phyloP scores from a whole-genome alignment of 1,140 invertebrate genomes.

The Cardiocondyla obscurior region DNA sequence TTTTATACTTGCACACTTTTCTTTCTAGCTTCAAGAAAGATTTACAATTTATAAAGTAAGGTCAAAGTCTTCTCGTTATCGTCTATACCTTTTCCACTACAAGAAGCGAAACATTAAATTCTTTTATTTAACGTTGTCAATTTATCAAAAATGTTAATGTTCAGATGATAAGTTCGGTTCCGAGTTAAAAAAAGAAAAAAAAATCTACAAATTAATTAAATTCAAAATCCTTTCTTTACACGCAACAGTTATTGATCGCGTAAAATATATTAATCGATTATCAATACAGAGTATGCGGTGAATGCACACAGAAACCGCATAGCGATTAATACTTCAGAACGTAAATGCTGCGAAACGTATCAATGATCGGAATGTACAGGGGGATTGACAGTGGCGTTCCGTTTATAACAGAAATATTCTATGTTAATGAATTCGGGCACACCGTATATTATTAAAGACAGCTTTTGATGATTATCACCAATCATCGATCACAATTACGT shows the following conservation, averaged over 20 bases:
- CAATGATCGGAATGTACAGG: slow-evolving; percentile 2
- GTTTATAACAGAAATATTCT: slow-evolving; percentile 24
- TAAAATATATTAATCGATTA: background rate
- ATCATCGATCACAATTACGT: slow-evolving; percentile 4
- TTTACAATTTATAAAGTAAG: background rate
- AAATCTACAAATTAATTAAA: background rate
- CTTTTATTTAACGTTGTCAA: background rate
- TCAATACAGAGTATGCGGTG: background rate
- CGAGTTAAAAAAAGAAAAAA: background rate
- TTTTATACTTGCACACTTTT: background rate
- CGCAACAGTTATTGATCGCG: background rate
- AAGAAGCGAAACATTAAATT: background rate
- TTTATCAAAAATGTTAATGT: background rate
- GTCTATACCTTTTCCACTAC: background rate
- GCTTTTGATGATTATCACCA: slow-evolving; percentile 6
- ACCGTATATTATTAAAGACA: slow-evolving; percentile 1
- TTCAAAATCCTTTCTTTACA: background rate
- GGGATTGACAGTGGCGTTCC: background rate
- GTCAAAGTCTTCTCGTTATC: background rate
- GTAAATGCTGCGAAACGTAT: slow-evolving; percentile 12
- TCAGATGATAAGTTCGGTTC: background rate
- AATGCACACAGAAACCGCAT: background rate
- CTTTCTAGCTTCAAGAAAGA: background rate
- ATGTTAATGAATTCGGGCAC: slow-evolving; percentile 1
- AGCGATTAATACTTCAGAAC: slow-evolving; percentile 11